Evolutionary conservation across 1,140 invertebrate species (phyloP), one percentile per base, ranked within the genome.

Genomic region (Acromyrmex echinatior): DNA sequence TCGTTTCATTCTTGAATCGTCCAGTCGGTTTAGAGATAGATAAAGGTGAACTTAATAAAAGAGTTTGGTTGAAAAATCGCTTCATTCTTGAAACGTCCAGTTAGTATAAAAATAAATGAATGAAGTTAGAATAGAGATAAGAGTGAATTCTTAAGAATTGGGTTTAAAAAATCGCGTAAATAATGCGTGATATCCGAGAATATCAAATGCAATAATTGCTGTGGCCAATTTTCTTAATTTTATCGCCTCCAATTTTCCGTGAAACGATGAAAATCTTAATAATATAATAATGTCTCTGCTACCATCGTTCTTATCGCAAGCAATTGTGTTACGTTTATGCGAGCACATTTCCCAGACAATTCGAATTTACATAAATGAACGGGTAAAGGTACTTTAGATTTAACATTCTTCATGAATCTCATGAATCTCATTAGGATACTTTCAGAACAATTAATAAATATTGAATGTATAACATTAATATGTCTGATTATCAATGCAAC

Each of bases 281-380:
- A 74, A 74, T 62, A 39, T 14, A 73, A 60, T 62, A 71, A 71
- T 71, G 51, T 58, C 16, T 66, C 73, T 39, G 28, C 56, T 18
- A 51, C n/a, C 16, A 16, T 3, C 14, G 21, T 79, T 88, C 73
- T 88, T 86, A 88, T 88, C 84, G 31, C n/a, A 35, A 35, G n/a
- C 7, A 82, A 82, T 82, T 82, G 35, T 62, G 62, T 82, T 74
- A 49, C 53, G 25, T 73, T 82, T 62, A 82, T 82, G 53, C 25
- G 56, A 74, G 25, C 53, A 82, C 31, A 49, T 74, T 82, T 82
- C 56, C 56, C 39, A 28, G 53, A 73, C 53, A 73, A 73, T 82
- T 58, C 53, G n/a, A 62, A 82, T 73, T 82, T 62, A 39, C 68
- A 74, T 82, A 82, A 82, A 18, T n/a, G 39, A 74, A 62, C 25